Evolutionary conservation across 2,797 vertebrate genomes (phyloP).

Genomic region (Limnodromus scolopaceus): DNA sequence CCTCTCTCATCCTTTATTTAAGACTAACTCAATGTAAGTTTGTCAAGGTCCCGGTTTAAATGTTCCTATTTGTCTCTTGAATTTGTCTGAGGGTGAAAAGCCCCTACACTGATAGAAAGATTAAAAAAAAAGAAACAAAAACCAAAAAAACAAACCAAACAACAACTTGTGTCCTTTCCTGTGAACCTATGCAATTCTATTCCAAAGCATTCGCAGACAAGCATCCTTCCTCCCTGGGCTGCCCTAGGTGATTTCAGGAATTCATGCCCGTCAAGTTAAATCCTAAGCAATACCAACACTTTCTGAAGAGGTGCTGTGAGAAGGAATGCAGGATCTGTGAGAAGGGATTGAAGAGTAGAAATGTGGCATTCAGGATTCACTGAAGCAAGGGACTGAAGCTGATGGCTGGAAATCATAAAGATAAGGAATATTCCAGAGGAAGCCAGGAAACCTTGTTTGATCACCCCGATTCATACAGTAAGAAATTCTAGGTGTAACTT

Average conservation of each 20-base stretch:
- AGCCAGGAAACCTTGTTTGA: neutral
- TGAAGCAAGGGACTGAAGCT: neutral
- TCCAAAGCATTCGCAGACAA: neutral
- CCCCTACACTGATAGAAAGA: neutral
- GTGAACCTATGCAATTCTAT: neutral
- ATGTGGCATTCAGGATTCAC: neutral
- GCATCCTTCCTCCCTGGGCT: neutral
- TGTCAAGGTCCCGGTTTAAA: neutral
- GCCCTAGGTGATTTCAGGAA: neutral
- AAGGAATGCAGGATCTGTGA: neutral
- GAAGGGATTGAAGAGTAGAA: neutral
- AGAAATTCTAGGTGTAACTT: slow-evolving; percentile 22
- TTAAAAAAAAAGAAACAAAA: neutral
- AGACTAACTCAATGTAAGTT: neutral
- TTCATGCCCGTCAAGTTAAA: neutral
- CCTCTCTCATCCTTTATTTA: neutral
- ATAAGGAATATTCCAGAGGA: neutral
- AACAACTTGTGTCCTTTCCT: neutral
- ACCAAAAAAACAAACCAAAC: neutral
- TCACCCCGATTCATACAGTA: neutral
- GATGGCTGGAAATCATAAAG: neutral
- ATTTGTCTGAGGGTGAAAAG: neutral
- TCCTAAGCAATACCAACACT: neutral
- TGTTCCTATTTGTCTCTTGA: neutral
- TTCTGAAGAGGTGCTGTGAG: neutral